Evolutionary conservation across 2,888 invertebrate species (phyloP).

Genomic region (Tupiocoris notatus): DNA sequence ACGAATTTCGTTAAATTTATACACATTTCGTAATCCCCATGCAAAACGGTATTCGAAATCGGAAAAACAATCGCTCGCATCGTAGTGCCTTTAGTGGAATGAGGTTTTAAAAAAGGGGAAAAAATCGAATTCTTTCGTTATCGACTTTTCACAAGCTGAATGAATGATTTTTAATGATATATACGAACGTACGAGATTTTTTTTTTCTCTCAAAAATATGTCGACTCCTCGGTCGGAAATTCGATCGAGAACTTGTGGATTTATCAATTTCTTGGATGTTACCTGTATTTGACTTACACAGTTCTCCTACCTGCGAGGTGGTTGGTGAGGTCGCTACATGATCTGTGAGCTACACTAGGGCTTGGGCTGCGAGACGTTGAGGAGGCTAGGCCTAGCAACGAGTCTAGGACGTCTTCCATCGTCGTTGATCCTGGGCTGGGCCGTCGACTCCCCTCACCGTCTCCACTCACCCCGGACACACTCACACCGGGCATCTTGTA

Average conservation of each 20-base stretch:
- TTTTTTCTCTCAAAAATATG: neutral
- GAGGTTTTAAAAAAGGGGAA: no score
- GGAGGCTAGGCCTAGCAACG: constrained; percentile 79
- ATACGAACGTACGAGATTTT: constrained; percentile 1
- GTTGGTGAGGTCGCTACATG: constrained; percentile 51
- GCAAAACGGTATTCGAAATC: neutral
- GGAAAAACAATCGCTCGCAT: neutral
- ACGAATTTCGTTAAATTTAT: no score
- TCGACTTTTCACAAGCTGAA: neutral
- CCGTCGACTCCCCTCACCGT: constrained; percentile 43
- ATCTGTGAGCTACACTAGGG: constrained; percentile 48
- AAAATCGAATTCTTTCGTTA: no score
- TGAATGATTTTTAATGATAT: neutral
- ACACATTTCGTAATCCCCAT: no score
- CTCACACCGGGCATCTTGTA: constrained; percentile 38
- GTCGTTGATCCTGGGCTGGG: constrained; percentile 81
- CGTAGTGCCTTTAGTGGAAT: no score
- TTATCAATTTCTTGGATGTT: constrained; percentile 35
- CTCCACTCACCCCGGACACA: constrained; percentile 34
- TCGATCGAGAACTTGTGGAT: neutral
- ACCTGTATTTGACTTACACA: constrained; percentile 67
- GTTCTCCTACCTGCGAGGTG: constrained; percentile 68
- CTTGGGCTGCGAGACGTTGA: constrained; percentile 72
- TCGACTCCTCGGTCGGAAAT: neutral
- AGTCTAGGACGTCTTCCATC: constrained; percentile 90